A percentile compares a stretch with the other conserved stretches of the same genome.
These are phyloP conservation scores for Trissolcus basalis DNA, from an alignment of 1,140 invertebrate species.

Conservation along the genomic window DNA sequence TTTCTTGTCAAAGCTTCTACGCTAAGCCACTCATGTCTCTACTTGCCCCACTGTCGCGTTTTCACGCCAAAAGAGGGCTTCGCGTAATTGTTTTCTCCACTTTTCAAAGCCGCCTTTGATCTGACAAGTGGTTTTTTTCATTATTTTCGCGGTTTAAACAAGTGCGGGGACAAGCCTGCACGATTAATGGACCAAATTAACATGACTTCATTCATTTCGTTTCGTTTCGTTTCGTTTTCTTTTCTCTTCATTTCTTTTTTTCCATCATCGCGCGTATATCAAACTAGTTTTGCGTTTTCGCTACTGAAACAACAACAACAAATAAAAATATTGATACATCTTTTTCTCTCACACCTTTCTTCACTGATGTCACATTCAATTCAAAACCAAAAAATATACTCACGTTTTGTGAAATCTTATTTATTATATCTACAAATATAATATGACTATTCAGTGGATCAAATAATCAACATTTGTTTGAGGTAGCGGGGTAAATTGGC, in stretches of 20 bases:
- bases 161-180: constrained; percentile 7
- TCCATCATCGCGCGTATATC: too few species aligned
- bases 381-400: too few species aligned
- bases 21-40: constrained; percentile 26
- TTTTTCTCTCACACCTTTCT: too few species aligned
- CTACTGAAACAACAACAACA: too few species aligned
- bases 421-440: too few species aligned
- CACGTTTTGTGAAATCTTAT: too few species aligned
- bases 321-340: too few species aligned
- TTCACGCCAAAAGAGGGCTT: constrained; percentile 25
- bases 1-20: constrained; percentile 41
- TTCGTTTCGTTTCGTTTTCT: not conserved
- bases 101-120: constrained; percentile 22
- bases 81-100: constrained; percentile 36
- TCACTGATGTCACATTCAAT: too few species aligned
- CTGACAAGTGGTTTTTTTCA: constrained; percentile 10
- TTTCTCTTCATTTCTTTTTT: too few species aligned
- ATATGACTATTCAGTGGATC: not conserved
- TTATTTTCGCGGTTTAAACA: not conserved
- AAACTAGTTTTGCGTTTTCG: too few species aligned
- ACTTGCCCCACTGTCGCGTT: constrained; percentile 38
- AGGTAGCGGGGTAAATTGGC: constrained; percentile 22
- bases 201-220: not conserved
- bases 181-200: constrained; percentile 8
- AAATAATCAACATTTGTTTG: constrained; percentile 1